Conservation (phyloP, 2,888 invertebrate species). For the Exocentrus adspersus region DNA sequence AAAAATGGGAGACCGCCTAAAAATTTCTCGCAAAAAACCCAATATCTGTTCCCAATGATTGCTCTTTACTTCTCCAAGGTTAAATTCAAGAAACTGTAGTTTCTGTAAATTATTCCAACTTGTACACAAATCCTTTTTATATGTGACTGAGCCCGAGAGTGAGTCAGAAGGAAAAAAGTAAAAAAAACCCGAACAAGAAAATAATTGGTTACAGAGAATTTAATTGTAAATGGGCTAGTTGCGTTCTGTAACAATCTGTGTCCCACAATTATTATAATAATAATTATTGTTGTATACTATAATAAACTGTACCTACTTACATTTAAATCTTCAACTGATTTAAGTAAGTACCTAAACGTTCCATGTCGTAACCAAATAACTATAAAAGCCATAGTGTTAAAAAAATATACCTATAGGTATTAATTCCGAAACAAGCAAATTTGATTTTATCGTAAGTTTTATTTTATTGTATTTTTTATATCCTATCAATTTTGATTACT, state of each 20-base stretch:
- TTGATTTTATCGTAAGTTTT: too few relatives aligned
- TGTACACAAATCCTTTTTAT: neutral
- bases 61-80: neutral
- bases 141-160: too few relatives aligned
- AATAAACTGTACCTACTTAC: too few relatives aligned
- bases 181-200: neutral
- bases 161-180: neutral
- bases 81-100: neutral
- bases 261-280: neutral
- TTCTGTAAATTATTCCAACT: neutral
- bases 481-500: too few relatives aligned
- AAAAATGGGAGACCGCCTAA: slow-evolving; percentile 3
- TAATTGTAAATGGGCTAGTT: neutral
- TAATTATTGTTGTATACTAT: too few relatives aligned
- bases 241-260: neutral
- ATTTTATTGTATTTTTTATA: too few relatives aligned
- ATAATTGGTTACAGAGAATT: neutral
- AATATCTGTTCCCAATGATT: neutral
- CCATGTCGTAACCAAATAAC: too few relatives aligned
- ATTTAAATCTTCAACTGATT: too few relatives aligned
- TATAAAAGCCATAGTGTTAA: too few relatives aligned
- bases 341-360: too few relatives aligned
- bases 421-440: too few relatives aligned
- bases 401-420: too few relatives aligned
- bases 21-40: neutral